These are phyloP conservation scores for Antheraea pernyi DNA, from an alignment of 1,140 invertebrate genomes.

Conservation along the genomic window DNA sequence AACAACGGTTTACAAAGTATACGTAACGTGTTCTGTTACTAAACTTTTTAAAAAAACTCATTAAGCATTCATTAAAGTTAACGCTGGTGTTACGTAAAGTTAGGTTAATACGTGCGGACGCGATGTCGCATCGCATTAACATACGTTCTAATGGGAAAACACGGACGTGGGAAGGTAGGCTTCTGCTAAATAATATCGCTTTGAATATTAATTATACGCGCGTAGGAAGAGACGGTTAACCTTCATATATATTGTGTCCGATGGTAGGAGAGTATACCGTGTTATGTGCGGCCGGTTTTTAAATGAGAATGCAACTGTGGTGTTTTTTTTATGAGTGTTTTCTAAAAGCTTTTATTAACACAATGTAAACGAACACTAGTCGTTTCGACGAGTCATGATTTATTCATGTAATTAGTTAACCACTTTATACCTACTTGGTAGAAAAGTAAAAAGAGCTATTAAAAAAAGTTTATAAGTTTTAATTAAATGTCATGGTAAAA, in stretches of 20 bases:
- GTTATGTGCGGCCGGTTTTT: background rate
- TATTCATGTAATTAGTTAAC: no score
- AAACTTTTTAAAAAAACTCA: conserved; percentile 6
- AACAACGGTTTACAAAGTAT: background rate
- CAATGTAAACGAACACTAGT: no score
- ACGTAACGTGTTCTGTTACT: background rate
- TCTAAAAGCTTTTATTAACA: no score
- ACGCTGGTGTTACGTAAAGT: background rate
- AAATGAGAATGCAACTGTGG: background rate
- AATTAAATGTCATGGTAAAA: no score
- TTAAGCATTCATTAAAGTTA: conserved; percentile 17
- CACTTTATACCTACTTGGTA: no score
- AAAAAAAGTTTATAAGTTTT: no score
- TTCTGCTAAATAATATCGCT: background rate
- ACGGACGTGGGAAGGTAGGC: background rate
- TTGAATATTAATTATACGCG: background rate
- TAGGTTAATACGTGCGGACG: background rate
- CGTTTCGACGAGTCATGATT: no score
- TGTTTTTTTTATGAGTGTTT: background rate
- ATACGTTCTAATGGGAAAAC: conserved; percentile 19
- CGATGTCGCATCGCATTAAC: conserved; percentile 16
- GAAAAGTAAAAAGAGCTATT: no score
- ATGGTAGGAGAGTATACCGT: background rate
- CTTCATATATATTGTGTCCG: background rate
- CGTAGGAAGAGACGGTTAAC: background rate